phyloP scores from a whole-genome alignment of 1,140 invertebrate genomes.

The Colletes latitarsis region DNA sequence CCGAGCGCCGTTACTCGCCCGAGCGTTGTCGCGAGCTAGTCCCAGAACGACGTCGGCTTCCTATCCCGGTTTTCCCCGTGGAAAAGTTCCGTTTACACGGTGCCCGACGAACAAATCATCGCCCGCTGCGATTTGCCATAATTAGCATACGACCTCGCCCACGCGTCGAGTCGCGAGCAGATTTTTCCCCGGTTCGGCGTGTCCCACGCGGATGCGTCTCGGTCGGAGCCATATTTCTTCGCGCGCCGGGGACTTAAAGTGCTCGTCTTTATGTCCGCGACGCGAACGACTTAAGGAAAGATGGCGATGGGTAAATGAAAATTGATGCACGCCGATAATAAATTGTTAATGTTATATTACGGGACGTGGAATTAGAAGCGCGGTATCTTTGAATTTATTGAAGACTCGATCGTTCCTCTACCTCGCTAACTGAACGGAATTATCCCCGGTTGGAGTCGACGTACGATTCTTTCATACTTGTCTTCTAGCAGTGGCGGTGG shows the following conservation, averaged over 20 bases:
- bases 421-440: too few relatives aligned
- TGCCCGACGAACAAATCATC: slow-evolving; percentile 35
- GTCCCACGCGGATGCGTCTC: background rate
- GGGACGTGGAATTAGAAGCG: too few relatives aligned
- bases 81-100: slow-evolving; percentile 36
- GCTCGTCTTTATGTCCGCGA: background rate
- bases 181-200: background rate
- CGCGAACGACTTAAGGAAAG: background rate
- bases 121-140: slow-evolving; percentile 42
- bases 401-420: too few relatives aligned
- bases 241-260: background rate
- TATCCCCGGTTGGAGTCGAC: too few relatives aligned
- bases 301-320: background rate
- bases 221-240: background rate
- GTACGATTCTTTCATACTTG: too few relatives aligned
- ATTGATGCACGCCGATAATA: background rate
- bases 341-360: too few relatives aligned
- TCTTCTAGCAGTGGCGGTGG: too few relatives aligned
- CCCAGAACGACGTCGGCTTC: background rate
- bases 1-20: slow-evolving; percentile 8
- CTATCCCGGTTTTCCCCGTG: background rate
- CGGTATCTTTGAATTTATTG: too few relatives aligned
- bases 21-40: slow-evolving; percentile 13
- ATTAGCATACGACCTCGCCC: slow-evolving; percentile 29
- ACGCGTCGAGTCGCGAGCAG: background rate